Percentiles rank a stretch among this genome's conserved stretches.
Conservation (phyloP, 1,140 invertebrate species). For the Neodiprion fabricii region DNA sequence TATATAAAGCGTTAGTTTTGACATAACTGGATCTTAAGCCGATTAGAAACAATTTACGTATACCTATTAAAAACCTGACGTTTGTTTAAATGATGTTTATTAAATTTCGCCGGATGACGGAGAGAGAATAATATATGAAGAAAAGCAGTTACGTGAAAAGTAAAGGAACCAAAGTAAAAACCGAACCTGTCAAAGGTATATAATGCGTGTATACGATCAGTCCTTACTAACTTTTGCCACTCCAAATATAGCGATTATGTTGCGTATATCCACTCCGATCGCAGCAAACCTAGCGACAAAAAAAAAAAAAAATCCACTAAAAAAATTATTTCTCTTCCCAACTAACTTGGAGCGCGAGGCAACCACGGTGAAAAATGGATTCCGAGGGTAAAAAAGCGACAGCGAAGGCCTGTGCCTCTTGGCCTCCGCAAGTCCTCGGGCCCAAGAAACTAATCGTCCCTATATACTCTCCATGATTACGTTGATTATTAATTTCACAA, state of each 20-base stretch:
- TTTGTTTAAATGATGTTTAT: constrained; percentile 31
- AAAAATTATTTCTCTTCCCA: too few species aligned
- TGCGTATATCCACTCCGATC: background rate
- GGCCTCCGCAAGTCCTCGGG: background rate
- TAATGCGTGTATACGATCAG: background rate
- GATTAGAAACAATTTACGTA: background rate
- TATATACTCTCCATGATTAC: background rate
- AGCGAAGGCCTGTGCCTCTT: constrained; percentile 5
- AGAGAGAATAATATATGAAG: background rate
- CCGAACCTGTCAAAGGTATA: background rate
- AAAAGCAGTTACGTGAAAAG: background rate
- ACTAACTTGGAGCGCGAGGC: background rate
- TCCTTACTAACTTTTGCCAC: background rate
- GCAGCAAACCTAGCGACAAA: too few species aligned
- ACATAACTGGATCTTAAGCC: background rate
- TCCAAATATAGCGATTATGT: background rate
- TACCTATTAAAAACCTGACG: background rate
- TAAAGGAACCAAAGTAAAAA: background rate
- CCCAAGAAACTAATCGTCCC: constrained; percentile 1
- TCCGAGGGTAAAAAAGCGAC: constrained; percentile 1
- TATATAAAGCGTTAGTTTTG: constrained; percentile 1
- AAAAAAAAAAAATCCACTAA: too few species aligned
- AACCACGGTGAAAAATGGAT: background rate
- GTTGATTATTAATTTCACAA: background rate
- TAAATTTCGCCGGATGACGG: constrained; percentile 18